These are phyloP conservation scores for Eriosoma lanigerum DNA, from an alignment of 1,140 invertebrate genomes.

Conservation along the genomic window DNA sequence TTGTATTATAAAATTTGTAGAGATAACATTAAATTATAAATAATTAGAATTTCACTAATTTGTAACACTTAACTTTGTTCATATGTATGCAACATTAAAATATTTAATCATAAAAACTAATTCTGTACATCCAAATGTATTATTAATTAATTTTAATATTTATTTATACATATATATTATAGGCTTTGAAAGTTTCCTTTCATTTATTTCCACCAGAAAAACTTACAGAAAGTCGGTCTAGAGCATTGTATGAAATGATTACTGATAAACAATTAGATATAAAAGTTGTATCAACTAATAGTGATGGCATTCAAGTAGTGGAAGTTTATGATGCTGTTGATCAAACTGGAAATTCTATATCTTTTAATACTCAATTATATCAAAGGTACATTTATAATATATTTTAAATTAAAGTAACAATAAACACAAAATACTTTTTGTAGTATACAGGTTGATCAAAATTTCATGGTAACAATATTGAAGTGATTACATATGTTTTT, in stretches of 20 bases:
- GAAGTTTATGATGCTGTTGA: constrained; percentile 35
- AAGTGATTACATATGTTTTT: no score
- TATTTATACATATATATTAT: no score
- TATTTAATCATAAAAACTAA: not conserved
- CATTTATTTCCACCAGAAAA: constrained; percentile 43
- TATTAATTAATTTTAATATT: not conserved
- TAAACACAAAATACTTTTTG: no score
- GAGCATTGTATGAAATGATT: constrained; percentile 33
- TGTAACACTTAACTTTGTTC: no score
- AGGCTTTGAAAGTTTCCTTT: constrained; percentile 38
- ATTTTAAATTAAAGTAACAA: no score
- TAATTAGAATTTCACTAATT: no score
- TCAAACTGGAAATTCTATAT: not conserved
- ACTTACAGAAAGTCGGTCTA: not conserved
- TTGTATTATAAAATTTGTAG: no score
- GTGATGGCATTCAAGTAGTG: constrained; percentile 11
- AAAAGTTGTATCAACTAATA: not conserved
- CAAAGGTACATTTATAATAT: constrained; percentile 29
- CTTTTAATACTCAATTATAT: constrained; percentile 42
- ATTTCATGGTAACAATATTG: no score
- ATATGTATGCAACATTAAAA: not conserved
- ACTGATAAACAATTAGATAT: constrained; percentile 11
- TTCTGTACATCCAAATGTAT: no score
- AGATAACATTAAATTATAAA: no score
- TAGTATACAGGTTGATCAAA: no score